A percentile compares a stretch with the other conserved stretches of the same genome.
These are phyloP conservation scores for Dynastes grantii DNA, from an alignment of 2,888 invertebrate genomes.

Conservation along the genomic window DNA sequence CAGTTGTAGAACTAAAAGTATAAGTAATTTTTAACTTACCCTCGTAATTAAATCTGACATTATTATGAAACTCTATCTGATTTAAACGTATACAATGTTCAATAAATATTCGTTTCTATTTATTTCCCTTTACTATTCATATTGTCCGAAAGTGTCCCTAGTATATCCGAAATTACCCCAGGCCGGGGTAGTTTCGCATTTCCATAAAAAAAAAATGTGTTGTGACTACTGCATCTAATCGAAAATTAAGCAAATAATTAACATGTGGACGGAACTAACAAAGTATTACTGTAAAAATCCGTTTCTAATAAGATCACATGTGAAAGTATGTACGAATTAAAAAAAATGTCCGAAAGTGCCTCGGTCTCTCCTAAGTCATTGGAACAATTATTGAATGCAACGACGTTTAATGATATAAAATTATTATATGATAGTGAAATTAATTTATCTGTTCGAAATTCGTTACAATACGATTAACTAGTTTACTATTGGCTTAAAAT, in stretches of 20 bases:
- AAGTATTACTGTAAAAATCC: neutral
- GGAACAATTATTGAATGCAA: too few species aligned
- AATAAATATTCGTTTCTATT: conserved; percentile 15
- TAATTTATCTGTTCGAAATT: too few species aligned
- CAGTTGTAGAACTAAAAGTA: too few species aligned
- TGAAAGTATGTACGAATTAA: neutral
- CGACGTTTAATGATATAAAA: too few species aligned
- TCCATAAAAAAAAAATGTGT: too few species aligned
- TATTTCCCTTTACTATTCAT: neutral
- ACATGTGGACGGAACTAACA: neutral
- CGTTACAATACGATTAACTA: too few species aligned
- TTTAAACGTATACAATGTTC: conserved; percentile 8
- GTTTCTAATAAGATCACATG: neutral
- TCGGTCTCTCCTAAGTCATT: neutral
- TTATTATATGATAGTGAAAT: too few species aligned
- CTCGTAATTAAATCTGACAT: neutral
- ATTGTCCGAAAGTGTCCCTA: conserved; percentile 15
- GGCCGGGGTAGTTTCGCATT: neutral
- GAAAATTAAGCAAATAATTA: neutral
- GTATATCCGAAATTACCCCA: conserved; percentile 9
- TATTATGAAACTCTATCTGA: neutral
- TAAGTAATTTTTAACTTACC: too few species aligned
- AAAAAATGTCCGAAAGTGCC: neutral
- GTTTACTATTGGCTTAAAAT: too few species aligned
- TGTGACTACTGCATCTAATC: neutral